phyloP scores from a whole-genome alignment of 2,113 vertebrate genomes.

The Calypte anna region DNA sequence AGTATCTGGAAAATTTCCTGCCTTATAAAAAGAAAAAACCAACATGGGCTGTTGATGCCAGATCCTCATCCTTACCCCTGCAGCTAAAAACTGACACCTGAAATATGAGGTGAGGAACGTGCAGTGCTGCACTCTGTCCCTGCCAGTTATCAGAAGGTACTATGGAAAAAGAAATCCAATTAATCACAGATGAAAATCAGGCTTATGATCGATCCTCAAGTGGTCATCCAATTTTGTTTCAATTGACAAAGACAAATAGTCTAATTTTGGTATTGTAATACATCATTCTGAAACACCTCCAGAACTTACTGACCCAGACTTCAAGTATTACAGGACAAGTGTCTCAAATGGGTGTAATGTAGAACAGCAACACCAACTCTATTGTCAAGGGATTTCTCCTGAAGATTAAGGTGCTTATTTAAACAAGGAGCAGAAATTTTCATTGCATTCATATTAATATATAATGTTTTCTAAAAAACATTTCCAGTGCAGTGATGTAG shows the following conservation, averaged over 20 bases:
- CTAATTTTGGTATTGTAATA: background rate
- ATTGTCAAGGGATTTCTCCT: background rate
- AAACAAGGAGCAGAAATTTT: background rate
- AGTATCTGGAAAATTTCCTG: background rate
- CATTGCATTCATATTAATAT: background rate
- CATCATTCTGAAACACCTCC: background rate
- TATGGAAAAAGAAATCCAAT: background rate
- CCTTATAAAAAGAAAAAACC: background rate
- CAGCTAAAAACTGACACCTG: background rate
- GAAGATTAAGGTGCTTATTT: background rate
- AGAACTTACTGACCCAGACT: background rate
- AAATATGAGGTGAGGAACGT: background rate
- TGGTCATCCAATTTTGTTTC: background rate
- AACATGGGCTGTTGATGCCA: background rate
- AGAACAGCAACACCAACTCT: background rate
- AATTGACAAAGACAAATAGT: background rate
- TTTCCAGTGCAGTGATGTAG: background rate
- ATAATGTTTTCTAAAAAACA: background rate
- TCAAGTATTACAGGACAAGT: background rate
- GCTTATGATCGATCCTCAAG: background rate
- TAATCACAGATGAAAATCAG: constrained; percentile 17
- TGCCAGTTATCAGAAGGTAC: constrained; percentile 15
- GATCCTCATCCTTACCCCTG: background rate
- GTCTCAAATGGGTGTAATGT: background rate
- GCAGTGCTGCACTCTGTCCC: background rate